A percentile compares a stretch with the other conserved stretches of the same genome.
Evolutionary conservation across 1,140 invertebrate species (phyloP).

Genomic region (Caenorhabditis elegans): WBcel235 BX284604.4:10891501-10892000

Average conservation of each 20-base stretch:
- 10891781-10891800: not conserved
- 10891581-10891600: not conserved
- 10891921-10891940: not conserved
- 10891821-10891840: not conserved
- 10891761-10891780: not conserved
- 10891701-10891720: no score
- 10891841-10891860: not conserved
- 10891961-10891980: not conserved
- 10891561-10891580: conserved; percentile 5
- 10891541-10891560: not conserved
- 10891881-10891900: not conserved
- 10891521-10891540: not conserved
- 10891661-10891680: not conserved
- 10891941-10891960: not conserved
- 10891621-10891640: not conserved
- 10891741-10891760: not conserved
- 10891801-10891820: not conserved
- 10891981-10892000: not conserved
- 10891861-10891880: not conserved
- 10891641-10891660: conserved; percentile 3
- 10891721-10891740: not conserved
- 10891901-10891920: not conserved
- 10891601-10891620: not conserved
- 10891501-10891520: not conserved
- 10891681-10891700: not conserved